Conservation (phyloP, 2,113 vertebrate genomes). For the Sterrhoptilus dennistouni region DNA sequence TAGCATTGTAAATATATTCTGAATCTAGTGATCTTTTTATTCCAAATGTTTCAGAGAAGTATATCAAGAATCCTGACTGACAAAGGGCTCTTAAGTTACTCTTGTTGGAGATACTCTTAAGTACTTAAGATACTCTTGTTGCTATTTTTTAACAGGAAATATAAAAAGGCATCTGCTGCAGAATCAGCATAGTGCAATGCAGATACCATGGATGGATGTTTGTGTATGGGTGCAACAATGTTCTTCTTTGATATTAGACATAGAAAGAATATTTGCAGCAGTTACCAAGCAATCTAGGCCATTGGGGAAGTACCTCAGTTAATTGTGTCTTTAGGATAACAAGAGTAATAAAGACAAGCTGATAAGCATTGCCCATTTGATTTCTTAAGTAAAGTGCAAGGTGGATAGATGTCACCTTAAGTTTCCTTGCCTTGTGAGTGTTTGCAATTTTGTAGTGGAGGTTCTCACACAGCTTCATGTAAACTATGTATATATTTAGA, state of each 20-base stretch:
- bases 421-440: too few relatives aligned
- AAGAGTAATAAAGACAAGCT: not conserved
- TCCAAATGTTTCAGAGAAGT: not conserved
- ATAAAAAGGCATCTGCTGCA: accelerated
- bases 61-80: not conserved
- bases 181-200: accelerated
- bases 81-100: not conserved
- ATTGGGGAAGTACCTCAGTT: not conserved
- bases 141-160: not conserved
- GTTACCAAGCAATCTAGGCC: not conserved
- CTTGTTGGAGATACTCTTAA: not conserved
- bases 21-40: not conserved
- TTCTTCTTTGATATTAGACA: not conserved
- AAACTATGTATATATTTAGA: too few relatives aligned
- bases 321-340: not conserved
- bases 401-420: not conserved
- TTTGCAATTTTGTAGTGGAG: too few relatives aligned
- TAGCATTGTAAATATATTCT: not conserved
- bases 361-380: not conserved
- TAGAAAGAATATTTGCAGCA: not conserved
- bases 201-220: not conserved
- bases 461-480: too few relatives aligned
- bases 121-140: not conserved
- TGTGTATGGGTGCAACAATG: accelerated
- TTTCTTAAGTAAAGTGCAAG: not conserved